Evolutionary conservation across 2,797 vertebrate species (phyloP).

Genomic region (Cuniculus paca): DNA sequence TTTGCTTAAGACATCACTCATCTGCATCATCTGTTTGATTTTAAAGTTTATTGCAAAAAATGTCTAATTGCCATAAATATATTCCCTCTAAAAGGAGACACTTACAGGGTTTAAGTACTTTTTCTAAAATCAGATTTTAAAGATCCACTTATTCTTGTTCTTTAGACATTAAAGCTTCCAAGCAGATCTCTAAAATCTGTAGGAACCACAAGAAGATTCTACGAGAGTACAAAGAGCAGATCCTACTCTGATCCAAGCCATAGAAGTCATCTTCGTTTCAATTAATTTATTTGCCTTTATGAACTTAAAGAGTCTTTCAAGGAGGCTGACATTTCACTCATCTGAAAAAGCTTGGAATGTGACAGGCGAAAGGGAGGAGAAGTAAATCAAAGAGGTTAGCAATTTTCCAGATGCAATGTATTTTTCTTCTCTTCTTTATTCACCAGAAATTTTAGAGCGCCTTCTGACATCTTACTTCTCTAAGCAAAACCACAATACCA

Average conservation of each 20-base stretch:
- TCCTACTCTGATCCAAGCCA: conserved; percentile 85
- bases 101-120: conserved; percentile 63
- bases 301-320: conserved; percentile 90
- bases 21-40: conserved; percentile 58
- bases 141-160: conserved; percentile 62
- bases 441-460: conserved; percentile 88
- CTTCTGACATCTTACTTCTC: conserved; percentile 90
- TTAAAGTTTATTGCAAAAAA: conserved; percentile 79
- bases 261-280: conserved; percentile 87
- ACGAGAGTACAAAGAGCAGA: conserved; percentile 74
- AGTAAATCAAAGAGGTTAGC: conserved; percentile 92
- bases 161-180: conserved; percentile 59
- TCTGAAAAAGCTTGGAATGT: conserved; percentile 91
- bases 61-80: conserved; percentile 40
- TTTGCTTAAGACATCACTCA: conserved; percentile 73
- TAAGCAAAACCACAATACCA: conserved; percentile 80
- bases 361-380: conserved; percentile 92
- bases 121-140: conserved; percentile 69
- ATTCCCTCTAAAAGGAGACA: conserved; percentile 71
- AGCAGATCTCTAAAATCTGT: conserved; percentile 70
- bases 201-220: conserved; percentile 80
- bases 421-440: conserved; percentile 89
- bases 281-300: conserved; percentile 91
- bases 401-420: conserved; percentile 92
- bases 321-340: conserved; percentile 90